Conservation (phyloP, 2,888 invertebrate species). For the Pollenia labialis region DNA sequence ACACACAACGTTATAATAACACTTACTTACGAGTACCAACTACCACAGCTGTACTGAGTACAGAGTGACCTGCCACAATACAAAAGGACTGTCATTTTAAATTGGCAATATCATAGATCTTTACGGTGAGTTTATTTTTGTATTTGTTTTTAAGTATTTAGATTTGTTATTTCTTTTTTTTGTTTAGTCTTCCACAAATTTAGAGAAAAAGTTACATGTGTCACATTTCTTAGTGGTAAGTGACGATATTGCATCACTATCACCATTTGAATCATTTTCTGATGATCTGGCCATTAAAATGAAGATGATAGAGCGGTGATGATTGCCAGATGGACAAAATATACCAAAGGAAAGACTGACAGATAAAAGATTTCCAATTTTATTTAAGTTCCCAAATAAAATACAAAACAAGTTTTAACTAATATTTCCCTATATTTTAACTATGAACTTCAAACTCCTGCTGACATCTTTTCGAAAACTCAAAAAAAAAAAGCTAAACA, state of each 20-base stretch:
- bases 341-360: neutral
- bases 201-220: slow-evolving; percentile 40
- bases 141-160: slow-evolving; percentile 34
- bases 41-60: neutral
- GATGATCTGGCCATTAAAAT: slow-evolving; percentile 63
- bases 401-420: neutral
- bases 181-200: slow-evolving; percentile 39
- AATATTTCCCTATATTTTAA: slow-evolving; percentile 22
- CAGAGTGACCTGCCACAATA: slow-evolving; percentile 64
- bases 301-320: slow-evolving; percentile 78
- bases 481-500: slow-evolving; percentile 21
- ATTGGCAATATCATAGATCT: slow-evolving; percentile 68
- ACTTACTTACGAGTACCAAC: slow-evolving; percentile 27
- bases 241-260: slow-evolving; percentile 63
- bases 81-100: slow-evolving; percentile 61
- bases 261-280: slow-evolving; percentile 56
- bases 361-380: too few relatives aligned
- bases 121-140: slow-evolving; percentile 53
- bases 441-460: slow-evolving; percentile 70
- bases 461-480: slow-evolving; percentile 48
- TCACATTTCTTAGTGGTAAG: slow-evolving; percentile 62
- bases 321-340: slow-evolving; percentile 69
- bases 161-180: slow-evolving; percentile 26
- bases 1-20: slow-evolving; percentile 62
- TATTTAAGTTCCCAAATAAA: too few relatives aligned